Evolutionary conservation across 2,888 invertebrate species (phyloP), one percentile per base, ranked within the genome.

Genomic region (Sphaeridia pumilis): DNA sequence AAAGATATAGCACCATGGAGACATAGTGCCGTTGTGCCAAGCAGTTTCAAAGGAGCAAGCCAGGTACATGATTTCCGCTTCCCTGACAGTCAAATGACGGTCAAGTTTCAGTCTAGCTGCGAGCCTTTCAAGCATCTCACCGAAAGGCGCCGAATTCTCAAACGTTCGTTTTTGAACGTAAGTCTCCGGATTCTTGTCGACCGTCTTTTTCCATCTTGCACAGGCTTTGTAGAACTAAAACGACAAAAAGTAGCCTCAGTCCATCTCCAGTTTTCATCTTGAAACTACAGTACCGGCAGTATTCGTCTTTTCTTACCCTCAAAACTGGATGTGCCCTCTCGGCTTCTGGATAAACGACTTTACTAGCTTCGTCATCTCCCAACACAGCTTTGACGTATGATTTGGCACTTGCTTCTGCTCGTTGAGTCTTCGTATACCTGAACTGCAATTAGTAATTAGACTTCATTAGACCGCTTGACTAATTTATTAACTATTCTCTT

Each of bases 11-110:
- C 89, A 89, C 89, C 89, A 89, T 0, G 87, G 83, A 4, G 88
- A 87, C 27, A 67, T 67, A 54, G 73, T 70, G 58, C 76, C 76
- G 54, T 66, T 67, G 31, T 78, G 74, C 84, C 84, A 85, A 17
- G 88, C 82, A 4, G 83, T 85, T 73, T 88, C 88, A 70, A 81
- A 88, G 1, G 80, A 81, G 70, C 89, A 89, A 35, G 79, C 77
- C 63, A 77, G 76, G 67, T 84, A 83, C 71, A 88, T 82, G 4
- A 52, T 52, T 31, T 60, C 59, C 5, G 56, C 42, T 28, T 59
- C 54, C 4, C 49, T 36, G 65, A 75, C 70, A 58, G 68, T 69
- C 55, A 79, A 70, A 60, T 74, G 67, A 59, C 72, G 68, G 64
- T 72, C 68, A 52, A 83, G 73, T 60, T 81, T 80, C 61, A 82